Conservation (phyloP, 1,140 invertebrate species). For the Wasmannia auropunctata region DNA sequence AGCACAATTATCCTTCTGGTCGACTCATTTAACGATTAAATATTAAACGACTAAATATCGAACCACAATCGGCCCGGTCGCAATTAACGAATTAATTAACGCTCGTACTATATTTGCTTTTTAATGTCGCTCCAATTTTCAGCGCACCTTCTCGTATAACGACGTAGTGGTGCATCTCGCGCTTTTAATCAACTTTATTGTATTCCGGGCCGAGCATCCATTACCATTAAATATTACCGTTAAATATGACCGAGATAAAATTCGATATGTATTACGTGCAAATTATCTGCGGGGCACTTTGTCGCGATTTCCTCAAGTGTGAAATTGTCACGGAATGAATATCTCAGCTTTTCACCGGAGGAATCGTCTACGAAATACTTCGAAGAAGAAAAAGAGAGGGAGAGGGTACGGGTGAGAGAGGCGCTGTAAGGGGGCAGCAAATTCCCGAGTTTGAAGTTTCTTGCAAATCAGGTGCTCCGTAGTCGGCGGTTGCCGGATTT, state of each 20-base stretch:
- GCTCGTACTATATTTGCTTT: conserved; percentile 7
- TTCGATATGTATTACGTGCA: conserved; percentile 21
- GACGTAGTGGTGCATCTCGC: background rate
- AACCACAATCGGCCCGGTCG: background rate
- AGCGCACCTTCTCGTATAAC: background rate
- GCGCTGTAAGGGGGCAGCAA: conserved; percentile 50
- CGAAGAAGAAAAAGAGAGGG: conserved; percentile 31
- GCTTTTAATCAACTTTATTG: conserved; percentile 35
- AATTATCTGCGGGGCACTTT: conserved; percentile 43
- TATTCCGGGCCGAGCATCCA: background rate
- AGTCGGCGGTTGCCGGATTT: conserved; percentile 67
- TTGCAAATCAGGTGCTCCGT: conserved; percentile 74
- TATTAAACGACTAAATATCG: conserved; percentile 45
- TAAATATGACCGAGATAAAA: conserved; percentile 24
- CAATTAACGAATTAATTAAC: conserved; percentile 55
- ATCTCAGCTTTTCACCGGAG: conserved; percentile 34
- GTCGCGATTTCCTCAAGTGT: conserved; percentile 29
- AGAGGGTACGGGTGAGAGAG: conserved; percentile 21
- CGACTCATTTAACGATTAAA: conserved; percentile 52
- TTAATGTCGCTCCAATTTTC: conserved; percentile 34
- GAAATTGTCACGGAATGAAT: conserved; percentile 45
- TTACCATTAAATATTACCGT: conserved; percentile 28
- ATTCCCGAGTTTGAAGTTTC: conserved; percentile 73
- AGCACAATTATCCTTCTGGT: conserved; percentile 40
- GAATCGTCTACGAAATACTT: conserved; percentile 41